Conservation (phyloP, 2,888 invertebrate species). For the Cheilosia grossa region DNA sequence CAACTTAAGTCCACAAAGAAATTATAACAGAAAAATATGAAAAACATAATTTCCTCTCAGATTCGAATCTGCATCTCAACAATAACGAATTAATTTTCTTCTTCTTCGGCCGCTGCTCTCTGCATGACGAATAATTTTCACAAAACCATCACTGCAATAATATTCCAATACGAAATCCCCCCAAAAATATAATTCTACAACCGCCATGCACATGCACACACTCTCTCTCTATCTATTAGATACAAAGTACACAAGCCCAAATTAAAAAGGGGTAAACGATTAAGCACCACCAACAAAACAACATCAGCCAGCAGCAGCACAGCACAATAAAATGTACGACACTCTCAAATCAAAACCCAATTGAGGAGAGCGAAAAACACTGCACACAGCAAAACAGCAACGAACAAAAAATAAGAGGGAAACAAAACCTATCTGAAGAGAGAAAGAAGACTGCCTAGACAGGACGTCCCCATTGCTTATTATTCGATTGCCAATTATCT, state of each 20-base stretch:
- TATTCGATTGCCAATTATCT: conserved; percentile 76
- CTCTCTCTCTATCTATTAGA: conserved; percentile 51
- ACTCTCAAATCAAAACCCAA: conserved; percentile 75
- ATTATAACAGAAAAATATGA: conserved; percentile 73
- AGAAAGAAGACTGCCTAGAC: conserved; percentile 76
- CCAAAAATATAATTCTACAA: conserved; percentile 33
- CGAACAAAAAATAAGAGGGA: conserved; percentile 36
- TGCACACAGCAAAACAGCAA: neutral
- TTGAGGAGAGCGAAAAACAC: conserved; percentile 60
- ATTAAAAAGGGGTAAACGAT: conserved; percentile 69
- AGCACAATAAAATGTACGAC: conserved; percentile 73
- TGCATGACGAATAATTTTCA: conserved; percentile 64
- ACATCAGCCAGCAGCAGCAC: conserved; percentile 59
- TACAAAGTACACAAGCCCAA: conserved; percentile 53
- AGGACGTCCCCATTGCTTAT: conserved; percentile 77
- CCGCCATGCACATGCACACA: conserved; percentile 34
- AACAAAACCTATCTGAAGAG: conserved; percentile 64
- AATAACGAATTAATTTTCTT: conserved; percentile 72
- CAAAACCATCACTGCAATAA: conserved; percentile 66
- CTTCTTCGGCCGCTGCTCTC: conserved; percentile 61
- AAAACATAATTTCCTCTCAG: conserved; percentile 81
- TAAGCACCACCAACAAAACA: conserved; percentile 46
- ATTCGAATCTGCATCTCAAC: conserved; percentile 71
- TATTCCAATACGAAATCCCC: conserved; percentile 55
- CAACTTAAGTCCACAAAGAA: conserved; percentile 40